Base-by-base conservation (phyloP, 1,140 invertebrate species). In the Hestina assimilis region DNA sequence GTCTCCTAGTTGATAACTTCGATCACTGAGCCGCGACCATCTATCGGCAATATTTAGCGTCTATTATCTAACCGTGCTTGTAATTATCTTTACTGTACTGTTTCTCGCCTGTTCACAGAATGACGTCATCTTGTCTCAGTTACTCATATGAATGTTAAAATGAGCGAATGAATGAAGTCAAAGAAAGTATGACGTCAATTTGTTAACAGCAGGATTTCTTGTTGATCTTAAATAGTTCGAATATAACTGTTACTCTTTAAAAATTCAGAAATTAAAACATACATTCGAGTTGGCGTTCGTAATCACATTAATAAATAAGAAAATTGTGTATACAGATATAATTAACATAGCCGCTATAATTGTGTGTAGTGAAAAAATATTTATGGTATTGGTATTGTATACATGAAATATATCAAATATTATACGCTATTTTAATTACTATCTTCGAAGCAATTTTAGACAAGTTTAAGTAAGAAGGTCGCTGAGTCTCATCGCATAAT, bases 11-110 rank as follows among this genome's bases (percentile, higher is more conserved):
- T 75, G 72, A 66, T 64, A 62, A 80, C 66, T 84, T 87, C 84
- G 84, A 87, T 87, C 84, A 87, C 83, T 87, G 84, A 83, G 74
- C 72, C 77, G 76, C 69, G 52, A 47, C 42, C 57, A 72, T 66
- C 54, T 63, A 42, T 72, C 70, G 75, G 69, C 69, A 63, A 79
- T 74, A 61, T 71, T 80, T 77, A 75, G 66, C 75, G 56, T 80
- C 70, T 79, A 69, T 71, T 67, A 63, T 42, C 58, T 79, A 82
- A 72, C 63, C 70, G 72, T 79, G 83, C 74, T 83, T 83, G 41
- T 42, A 31, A 33, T 51, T 50, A 46, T 55, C 33, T 45, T 7
- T 55, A 46, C n/a, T 26, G 52, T 55, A 55, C 42, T 46, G 24
- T 26, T 11, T 54, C 41, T 31, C 11, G 6, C 29, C 26, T 42